phyloP scores from a whole-genome alignment of 2,888 invertebrate species.

The Polylopha cassiicola region DNA sequence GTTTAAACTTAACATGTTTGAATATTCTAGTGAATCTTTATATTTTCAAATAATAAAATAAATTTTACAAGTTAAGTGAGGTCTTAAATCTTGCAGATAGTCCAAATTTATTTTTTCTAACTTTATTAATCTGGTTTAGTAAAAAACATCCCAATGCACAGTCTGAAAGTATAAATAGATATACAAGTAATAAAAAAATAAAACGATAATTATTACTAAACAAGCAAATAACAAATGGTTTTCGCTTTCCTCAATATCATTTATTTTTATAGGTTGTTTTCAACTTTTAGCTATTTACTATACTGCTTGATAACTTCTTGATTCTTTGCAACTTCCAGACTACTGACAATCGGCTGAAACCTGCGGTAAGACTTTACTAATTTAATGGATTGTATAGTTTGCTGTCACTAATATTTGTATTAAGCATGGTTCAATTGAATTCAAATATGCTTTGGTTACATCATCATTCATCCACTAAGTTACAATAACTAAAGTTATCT shows the following conservation, averaged over 20 bases:
- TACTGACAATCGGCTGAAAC: constrained; percentile 55
- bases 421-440: background rate
- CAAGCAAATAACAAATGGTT: background rate
- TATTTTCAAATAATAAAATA: too few species aligned
- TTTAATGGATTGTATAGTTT: constrained; percentile 23
- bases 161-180: background rate
- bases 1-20: too few species aligned
- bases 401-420: constrained; percentile 15
- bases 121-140: background rate
- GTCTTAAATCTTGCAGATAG: too few species aligned
- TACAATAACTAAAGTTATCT: too few species aligned
- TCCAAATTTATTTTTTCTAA: constrained; percentile 1
- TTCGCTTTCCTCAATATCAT: background rate
- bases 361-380: constrained; percentile 57
- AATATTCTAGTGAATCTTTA: too few species aligned
- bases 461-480: too few species aligned
- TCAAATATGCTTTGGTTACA: constrained; percentile 5
- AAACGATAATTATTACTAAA: background rate
- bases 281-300: background rate
- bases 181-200: background rate
- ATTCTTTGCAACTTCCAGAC: constrained; percentile 57
- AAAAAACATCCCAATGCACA: too few species aligned
- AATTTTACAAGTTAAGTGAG: too few species aligned
- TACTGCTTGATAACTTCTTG: constrained; percentile 11
- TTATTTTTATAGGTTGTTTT: background rate